Evolutionary conservation across 1,140 invertebrate genomes (phyloP), one percentile per base, ranked within the genome.

Genomic region (Hypothenemus hampei): DNA sequence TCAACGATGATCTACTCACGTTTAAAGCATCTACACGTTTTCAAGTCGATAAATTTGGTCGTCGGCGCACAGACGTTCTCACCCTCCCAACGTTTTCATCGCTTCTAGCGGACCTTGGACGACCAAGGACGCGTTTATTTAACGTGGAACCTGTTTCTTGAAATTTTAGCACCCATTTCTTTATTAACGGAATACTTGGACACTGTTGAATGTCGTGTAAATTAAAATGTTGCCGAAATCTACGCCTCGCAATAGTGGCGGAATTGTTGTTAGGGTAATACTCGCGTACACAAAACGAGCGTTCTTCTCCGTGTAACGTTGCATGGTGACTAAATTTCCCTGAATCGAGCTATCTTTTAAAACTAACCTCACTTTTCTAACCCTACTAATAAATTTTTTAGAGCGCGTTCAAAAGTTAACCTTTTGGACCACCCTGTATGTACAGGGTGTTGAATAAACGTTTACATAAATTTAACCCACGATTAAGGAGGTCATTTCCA

Each of bases 11-110:
- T 24, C 16, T 45, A 6, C 0, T 4, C 15, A 45, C 26, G 1
- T 45, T 24, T 29, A 45, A 31, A 18, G 23, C 43, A 29, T 6
- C 10, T 13, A 13, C 20, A n/a, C 43, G 43, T 19, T 45, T 45
- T 7, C 43, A 23, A 24, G 7, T 31, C 7, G 43, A 45, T 11
- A 29, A 13, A 13, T 1, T 29, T 15, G 22, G 43, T 4, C 26
- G 10, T 24, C 13, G 4, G 18, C 43, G 43, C 4, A 45, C 43
- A 5, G 43, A 45, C 10, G 13, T 3, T 24, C 8, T 26, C 19
- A 45, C 43, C 11, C 15, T 6, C 15, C 11, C 43, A 7, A 45
- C 13, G 13, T 24, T 31, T 23, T 45, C 23, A 7, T 5, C 23
- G 4, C 4, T 45, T 26, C 43, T n/a, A 5, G 26, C 8, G 13